Conservation (phyloP, 2,113 vertebrate species). For the Odontesthes bonariensis region DNA sequence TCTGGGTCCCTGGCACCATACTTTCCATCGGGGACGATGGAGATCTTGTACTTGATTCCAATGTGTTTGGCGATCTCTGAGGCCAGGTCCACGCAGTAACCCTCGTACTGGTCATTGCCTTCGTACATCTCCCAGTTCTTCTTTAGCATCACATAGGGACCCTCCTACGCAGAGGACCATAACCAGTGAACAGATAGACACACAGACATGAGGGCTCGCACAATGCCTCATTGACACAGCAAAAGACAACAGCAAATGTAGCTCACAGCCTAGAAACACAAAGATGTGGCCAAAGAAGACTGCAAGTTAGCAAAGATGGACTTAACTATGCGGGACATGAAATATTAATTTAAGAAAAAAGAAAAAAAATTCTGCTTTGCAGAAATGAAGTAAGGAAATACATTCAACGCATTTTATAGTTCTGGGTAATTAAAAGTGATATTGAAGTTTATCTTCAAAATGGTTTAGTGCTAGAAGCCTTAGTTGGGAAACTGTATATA, state of each 20-base stretch:
- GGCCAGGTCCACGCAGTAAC: constrained; percentile 99
- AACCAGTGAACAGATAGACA: constrained; percentile 70
- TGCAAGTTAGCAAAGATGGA: background rate
- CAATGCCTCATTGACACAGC: constrained; percentile 4
- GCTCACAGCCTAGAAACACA: background rate
- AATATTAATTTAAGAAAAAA: background rate
- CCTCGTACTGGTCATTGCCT: constrained; percentile 99
- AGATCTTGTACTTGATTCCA: constrained; percentile 99
- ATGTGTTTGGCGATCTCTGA: constrained; percentile 99
- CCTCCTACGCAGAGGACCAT: constrained; percentile 93
- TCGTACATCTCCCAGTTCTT: constrained; percentile 99
- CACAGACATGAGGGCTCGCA: constrained; percentile 24
- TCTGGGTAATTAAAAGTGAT: too few species aligned
- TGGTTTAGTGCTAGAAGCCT: too few species aligned
- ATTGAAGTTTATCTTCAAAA: too few species aligned
- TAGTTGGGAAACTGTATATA: too few species aligned
- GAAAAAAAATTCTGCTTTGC: background rate
- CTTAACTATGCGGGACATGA: background rate
- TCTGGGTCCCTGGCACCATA: constrained; percentile 98
- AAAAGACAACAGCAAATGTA: constrained; percentile 21
- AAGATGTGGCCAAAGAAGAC: background rate
- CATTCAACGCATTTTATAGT: too few species aligned
- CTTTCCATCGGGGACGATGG: constrained; percentile 98
- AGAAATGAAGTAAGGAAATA: too few species aligned
- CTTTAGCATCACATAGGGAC: constrained; percentile 99